A percentile compares a stretch with the other conserved stretches of the same genome.
These are phyloP conservation scores for Babyrousa celebensis DNA, from an alignment of 2,797 vertebrate genomes.

Conservation along the genomic window DNA sequence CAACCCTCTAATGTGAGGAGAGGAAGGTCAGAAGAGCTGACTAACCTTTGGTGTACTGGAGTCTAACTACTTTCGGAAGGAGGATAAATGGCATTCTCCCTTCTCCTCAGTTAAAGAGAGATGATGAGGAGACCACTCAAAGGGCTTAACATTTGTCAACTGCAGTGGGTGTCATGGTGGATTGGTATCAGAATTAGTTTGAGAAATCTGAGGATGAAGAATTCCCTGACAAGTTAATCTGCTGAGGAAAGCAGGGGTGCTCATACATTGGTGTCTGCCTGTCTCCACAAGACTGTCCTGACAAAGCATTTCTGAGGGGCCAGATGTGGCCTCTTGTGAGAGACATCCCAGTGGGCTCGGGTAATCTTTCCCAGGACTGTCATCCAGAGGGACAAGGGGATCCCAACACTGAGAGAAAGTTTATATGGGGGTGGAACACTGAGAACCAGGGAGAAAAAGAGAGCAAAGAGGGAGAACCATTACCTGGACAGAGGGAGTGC, in stretches of 20 bases:
- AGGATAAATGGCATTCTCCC: not conserved
- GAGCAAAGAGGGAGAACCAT: not conserved
- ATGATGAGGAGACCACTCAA: not conserved
- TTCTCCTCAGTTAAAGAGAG: not conserved
- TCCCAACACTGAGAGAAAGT: not conserved
- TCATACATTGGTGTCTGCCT: not conserved
- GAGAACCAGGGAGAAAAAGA: not conserved
- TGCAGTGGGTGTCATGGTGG: not conserved
- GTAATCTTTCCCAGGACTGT: not conserved
- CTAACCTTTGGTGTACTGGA: not conserved
- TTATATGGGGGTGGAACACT: not conserved
- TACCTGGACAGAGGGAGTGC: not conserved
- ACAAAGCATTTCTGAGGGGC: not conserved
- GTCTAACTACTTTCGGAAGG: not conserved
- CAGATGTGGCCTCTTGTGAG: not conserved
- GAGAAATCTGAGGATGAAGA: not conserved
- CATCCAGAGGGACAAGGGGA: not conserved
- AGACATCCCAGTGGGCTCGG: not conserved
- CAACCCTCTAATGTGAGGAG: not conserved
- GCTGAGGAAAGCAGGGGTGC: not conserved
- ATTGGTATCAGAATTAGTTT: not conserved
- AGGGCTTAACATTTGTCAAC: not conserved
- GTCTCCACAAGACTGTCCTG: not conserved
- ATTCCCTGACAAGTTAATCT: not conserved
- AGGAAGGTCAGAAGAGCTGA: not conserved